These are phyloP conservation scores for Pachycephala philippinensis DNA, from an alignment of 2,113 vertebrate genomes.

Conservation along the genomic window DNA sequence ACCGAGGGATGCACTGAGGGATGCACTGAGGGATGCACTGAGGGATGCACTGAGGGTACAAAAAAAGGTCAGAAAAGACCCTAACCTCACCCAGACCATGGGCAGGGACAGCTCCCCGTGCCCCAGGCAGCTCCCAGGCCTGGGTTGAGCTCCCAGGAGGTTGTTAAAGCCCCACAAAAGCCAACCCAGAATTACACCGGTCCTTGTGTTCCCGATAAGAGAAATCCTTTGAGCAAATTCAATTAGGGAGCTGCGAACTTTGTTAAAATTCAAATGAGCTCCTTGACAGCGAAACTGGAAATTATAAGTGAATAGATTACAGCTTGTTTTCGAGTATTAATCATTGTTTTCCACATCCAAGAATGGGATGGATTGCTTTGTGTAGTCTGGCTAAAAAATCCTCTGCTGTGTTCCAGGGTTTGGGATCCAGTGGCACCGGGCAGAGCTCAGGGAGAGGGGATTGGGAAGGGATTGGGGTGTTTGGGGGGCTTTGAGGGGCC, in stretches of 20 bases:
- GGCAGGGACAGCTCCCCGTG: too few relatives aligned
- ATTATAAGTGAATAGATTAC: neutral
- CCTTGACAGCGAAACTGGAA: neutral
- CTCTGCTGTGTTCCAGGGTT: accelerated
- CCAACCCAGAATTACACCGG: neutral
- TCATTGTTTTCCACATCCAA: neutral
- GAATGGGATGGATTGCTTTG: neutral
- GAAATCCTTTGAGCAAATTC: neutral
- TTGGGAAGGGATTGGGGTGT: neutral
- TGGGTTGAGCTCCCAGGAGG: neutral
- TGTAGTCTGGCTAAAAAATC: neutral
- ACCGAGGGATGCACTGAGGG: too few relatives aligned
- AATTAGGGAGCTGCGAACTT: slow-evolving; percentile 9
- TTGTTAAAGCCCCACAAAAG: neutral
- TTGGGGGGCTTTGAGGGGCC: neutral
- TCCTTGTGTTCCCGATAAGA: neutral
- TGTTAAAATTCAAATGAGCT: slow-evolving; percentile 3
- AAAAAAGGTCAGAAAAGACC: too few relatives aligned
- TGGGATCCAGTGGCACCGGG: neutral
- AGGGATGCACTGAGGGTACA: accelerated
- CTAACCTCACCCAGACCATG: too few relatives aligned
- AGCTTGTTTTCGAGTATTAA: neutral
- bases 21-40: too few relatives aligned
- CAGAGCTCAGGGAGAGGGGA: neutral
- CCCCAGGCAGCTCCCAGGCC: neutral